These are phyloP conservation scores for Hyaena hyaena DNA, from an alignment of 2,113 vertebrate species.

Conservation along the genomic window DNA sequence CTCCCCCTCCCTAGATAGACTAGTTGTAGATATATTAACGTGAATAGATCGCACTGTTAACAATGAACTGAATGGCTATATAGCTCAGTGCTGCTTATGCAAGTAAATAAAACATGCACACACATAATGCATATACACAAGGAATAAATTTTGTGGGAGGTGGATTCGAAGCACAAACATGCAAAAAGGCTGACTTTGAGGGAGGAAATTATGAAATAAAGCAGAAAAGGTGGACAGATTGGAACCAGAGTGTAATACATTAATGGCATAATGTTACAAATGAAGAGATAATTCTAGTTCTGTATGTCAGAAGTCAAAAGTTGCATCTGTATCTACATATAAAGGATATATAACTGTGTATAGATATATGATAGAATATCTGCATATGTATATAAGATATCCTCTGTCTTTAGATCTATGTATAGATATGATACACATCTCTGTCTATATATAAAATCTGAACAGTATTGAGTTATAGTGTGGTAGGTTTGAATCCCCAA, in stretches of 20 bases:
- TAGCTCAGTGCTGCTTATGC: background rate
- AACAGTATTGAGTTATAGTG: background rate
- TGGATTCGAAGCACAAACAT: background rate
- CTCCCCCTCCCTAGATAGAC: background rate
- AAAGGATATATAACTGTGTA: background rate
- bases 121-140: background rate
- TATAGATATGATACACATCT: background rate
- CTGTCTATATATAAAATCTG: background rate
- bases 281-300: slow-evolving; percentile 1
- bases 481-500: background rate
- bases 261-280: background rate
- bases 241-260: background rate
- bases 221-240: background rate
- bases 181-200: background rate
- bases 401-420: background rate
- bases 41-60: slow-evolving; percentile 31
- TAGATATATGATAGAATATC: background rate
- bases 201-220: background rate
- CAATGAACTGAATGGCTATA: background rate
- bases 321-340: background rate
- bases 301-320: background rate
- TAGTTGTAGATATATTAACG: background rate
- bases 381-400: background rate
- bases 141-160: background rate
- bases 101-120: background rate